These are phyloP conservation scores for Atherinomorus stipes DNA, from an alignment of 2,113 vertebrate species.

Conservation along the genomic window DNA sequence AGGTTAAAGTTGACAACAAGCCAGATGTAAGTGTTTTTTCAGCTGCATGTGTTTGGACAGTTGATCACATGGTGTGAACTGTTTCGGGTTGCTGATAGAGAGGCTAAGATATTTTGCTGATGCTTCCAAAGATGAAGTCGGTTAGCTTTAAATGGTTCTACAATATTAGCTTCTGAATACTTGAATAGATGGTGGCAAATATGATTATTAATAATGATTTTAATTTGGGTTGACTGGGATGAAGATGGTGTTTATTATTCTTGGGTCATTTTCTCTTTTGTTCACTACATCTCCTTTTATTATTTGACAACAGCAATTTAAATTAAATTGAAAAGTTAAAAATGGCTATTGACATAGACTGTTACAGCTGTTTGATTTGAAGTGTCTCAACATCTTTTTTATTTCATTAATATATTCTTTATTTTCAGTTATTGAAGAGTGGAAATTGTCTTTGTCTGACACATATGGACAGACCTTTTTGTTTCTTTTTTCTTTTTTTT, in stretches of 20 bases:
- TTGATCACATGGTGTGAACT: neutral
- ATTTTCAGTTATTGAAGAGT: too few species aligned
- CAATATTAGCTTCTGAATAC: too few species aligned
- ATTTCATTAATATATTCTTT: neutral
- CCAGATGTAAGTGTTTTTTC: constrained; percentile 73
- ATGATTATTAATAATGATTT: too few species aligned
- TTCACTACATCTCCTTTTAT: neutral
- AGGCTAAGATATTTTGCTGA: neutral
- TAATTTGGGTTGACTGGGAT: too few species aligned
- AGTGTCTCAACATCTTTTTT: neutral
- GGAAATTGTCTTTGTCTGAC: too few species aligned
- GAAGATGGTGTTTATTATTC: too few species aligned
- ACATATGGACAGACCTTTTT: too few species aligned
- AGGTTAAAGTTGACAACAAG: constrained; percentile 77
- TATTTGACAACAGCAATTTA: neutral
- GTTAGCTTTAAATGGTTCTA: neutral
- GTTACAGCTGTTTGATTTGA: too few species aligned
- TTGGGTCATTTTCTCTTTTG: neutral
- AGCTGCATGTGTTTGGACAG: constrained; percentile 31
- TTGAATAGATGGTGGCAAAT: too few species aligned
- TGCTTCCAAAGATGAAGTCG: neutral
- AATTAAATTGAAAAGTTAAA: too few species aligned
- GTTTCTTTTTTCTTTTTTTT: too few species aligned
- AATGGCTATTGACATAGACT: too few species aligned
- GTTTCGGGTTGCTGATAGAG: constrained; percentile 15